Conservation (phyloP, 2,797 vertebrate genomes). For the Rhinogobio ventralis region DNA sequence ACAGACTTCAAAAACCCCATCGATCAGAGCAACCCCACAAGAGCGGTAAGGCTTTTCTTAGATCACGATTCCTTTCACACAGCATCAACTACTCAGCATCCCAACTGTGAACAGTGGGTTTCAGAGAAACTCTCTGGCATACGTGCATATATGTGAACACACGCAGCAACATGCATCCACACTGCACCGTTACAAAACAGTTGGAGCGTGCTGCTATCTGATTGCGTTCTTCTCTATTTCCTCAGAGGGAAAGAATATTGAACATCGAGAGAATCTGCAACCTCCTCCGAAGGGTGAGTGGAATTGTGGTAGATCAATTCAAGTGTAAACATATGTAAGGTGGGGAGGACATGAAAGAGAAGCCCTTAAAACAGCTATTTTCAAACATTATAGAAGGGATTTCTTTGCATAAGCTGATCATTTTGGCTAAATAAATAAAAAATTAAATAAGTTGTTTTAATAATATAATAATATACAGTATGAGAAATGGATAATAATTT, state of each 20-base stretch:
- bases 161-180: slow-evolving; percentile 22
- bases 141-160: slow-evolving; percentile 39
- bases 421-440: neutral
- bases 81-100: slow-evolving; percentile 28
- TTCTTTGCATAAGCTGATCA: neutral
- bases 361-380: neutral
- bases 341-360: neutral
- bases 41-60: slow-evolving; percentile 85
- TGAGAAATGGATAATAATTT: neutral
- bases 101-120: slow-evolving; percentile 21
- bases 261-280: slow-evolving; percentile 96
- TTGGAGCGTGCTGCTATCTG: slow-evolving; percentile 47
- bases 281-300: slow-evolving; percentile 90
- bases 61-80: slow-evolving; percentile 34
- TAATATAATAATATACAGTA: neutral
- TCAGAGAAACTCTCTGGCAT: slow-evolving; percentile 32
- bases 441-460: neutral
- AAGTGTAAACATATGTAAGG: neutral
- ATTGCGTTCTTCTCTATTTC: slow-evolving; percentile 54
- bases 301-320: slow-evolving; percentile 50
- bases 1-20: slow-evolving; percentile 97
- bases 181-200: slow-evolving; percentile 38
- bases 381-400: neutral
- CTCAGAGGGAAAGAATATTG: slow-evolving; percentile 91
- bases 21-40: slow-evolving; percentile 94